Evolutionary conservation across 1,140 invertebrate species (phyloP).

Genomic region (Bombus huntii): DNA sequence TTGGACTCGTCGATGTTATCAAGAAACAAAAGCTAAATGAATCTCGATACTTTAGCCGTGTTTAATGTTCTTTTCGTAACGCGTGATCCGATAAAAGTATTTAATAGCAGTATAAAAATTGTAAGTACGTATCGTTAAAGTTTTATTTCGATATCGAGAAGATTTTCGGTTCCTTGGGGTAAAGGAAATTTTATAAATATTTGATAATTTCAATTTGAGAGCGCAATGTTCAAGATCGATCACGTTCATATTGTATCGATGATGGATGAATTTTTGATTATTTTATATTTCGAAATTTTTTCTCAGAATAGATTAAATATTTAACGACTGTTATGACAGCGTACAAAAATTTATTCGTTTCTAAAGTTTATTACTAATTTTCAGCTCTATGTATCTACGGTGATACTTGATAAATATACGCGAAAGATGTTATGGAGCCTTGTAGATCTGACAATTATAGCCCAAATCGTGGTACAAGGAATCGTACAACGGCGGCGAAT

Average conservation of each 20-base stretch:
- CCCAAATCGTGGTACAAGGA: constrained; percentile 37
- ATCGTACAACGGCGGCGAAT: neutral
- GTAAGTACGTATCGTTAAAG: neutral
- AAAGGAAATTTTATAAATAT: too few species aligned
- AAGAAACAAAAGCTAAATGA: constrained; percentile 10
- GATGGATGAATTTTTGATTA: too few species aligned
- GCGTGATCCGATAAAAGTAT: neutral
- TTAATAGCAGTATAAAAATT: neutral
- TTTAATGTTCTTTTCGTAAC: neutral
- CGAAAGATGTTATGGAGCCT: neutral
- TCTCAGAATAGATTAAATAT: too few species aligned
- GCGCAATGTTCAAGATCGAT: too few species aligned
- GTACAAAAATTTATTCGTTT: too few species aligned
- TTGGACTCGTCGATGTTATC: constrained; percentile 10
- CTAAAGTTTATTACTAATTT: neutral
- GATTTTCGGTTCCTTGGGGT: too few species aligned
- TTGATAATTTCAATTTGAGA: too few species aligned
- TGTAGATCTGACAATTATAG: constrained; percentile 38
- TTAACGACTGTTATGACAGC: too few species aligned
- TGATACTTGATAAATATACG: neutral
- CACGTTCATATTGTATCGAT: too few species aligned
- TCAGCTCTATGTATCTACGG: neutral
- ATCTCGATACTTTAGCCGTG: neutral
- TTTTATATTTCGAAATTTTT: too few species aligned
- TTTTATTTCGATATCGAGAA: neutral